Evolutionary conservation across 2,113 vertebrate genomes (phyloP).

Genomic region (Himantopus leucocephalus): DNA sequence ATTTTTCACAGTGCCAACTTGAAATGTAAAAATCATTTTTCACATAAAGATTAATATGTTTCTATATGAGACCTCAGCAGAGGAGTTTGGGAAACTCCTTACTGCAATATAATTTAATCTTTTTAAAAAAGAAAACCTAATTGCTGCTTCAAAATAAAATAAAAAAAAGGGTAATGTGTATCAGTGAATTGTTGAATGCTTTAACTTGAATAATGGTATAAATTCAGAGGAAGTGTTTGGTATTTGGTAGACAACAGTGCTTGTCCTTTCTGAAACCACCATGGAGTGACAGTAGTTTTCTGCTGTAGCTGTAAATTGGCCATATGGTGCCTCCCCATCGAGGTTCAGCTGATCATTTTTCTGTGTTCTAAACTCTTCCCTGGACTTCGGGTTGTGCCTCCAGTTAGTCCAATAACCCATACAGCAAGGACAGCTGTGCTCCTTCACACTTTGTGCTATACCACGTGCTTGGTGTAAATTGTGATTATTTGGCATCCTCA

Average conservation of each 20-base stretch:
- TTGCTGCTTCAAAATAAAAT: neutral
- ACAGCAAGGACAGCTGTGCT: neutral
- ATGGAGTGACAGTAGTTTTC: neutral
- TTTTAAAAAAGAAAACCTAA: neutral
- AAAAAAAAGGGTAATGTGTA: neutral
- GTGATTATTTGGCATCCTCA: neutral
- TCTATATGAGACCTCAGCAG: neutral
- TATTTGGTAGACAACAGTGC: neutral
- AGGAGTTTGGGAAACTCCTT: neutral
- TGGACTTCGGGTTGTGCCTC: neutral
- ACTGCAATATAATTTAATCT: neutral
- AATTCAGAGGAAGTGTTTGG: neutral
- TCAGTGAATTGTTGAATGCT: neutral
- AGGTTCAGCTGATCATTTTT: neutral
- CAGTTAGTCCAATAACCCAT: neutral
- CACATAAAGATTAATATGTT: neutral
- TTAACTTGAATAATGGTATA: neutral
- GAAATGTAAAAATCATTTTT: neutral
- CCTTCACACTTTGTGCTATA: neutral
- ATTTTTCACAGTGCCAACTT: neutral
- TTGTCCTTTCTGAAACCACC: neutral
- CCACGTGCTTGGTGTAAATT: neutral
- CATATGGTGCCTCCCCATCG: accelerated
- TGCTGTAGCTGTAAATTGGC: neutral
- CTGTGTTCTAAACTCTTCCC: neutral